Conservation (phyloP, 2,113 vertebrate species). For the Panurus biarmicus region DNA sequence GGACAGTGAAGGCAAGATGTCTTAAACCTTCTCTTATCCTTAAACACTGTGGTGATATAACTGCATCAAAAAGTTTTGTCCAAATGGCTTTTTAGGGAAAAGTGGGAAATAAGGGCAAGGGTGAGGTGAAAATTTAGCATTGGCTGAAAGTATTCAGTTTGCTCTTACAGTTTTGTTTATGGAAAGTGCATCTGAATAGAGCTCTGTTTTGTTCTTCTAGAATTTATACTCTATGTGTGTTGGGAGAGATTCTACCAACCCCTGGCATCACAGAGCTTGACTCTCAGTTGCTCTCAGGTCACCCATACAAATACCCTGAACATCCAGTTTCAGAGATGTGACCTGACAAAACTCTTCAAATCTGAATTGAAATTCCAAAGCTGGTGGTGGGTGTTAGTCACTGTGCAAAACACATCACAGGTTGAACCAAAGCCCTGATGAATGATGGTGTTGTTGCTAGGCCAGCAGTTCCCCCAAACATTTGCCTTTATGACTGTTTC, state of each 20-base stretch:
- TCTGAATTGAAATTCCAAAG: neutral
- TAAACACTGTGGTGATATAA: neutral
- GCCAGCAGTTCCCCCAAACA: neutral
- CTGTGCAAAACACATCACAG: neutral
- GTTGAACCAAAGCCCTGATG: fast-evolving
- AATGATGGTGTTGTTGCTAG: neutral
- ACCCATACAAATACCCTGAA: neutral
- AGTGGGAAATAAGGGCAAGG: neutral
- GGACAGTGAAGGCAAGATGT: neutral
- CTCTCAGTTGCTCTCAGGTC: neutral
- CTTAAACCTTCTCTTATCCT: neutral
- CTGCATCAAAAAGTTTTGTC: neutral
- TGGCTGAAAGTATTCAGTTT: neutral
- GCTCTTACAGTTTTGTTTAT: neutral
- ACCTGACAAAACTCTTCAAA: neutral
- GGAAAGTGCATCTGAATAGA: neutral
- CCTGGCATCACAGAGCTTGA: neutral
- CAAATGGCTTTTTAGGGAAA: neutral
- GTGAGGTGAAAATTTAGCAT: neutral
- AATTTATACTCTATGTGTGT: neutral
- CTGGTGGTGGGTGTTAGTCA: neutral
- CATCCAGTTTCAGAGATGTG: neutral
- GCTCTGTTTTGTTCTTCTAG: neutral
- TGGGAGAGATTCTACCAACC: neutral
- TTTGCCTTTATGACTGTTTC: neutral